phyloP scores from a whole-genome alignment of 1,140 invertebrate genomes.

The Drosophila tropicalis region DNA sequence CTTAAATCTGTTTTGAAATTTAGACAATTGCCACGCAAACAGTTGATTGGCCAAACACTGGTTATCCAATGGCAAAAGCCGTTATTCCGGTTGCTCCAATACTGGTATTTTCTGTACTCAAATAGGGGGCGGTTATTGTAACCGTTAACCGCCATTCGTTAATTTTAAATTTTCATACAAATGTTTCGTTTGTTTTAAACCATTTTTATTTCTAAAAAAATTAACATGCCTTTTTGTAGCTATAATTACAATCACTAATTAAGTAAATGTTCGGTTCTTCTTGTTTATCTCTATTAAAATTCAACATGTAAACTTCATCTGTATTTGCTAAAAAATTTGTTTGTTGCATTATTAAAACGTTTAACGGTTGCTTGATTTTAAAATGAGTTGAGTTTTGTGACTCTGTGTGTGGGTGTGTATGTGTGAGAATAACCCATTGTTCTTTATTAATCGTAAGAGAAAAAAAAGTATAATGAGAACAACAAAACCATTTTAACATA shows the following conservation, averaged over 20 bases:
- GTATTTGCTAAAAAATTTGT: slow-evolving; percentile 72
- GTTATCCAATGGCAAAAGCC: neutral
- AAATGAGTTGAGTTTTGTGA: slow-evolving; percentile 57
- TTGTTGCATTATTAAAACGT: slow-evolving; percentile 39
- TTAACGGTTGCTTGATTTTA: slow-evolving; percentile 65
- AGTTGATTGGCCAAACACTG: neutral
- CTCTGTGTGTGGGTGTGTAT: slow-evolving; percentile 7
- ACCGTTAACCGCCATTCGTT: neutral
- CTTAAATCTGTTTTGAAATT: neutral
- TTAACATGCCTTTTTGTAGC: slow-evolving; percentile 78
- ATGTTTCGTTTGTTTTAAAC: slow-evolving; percentile 62
- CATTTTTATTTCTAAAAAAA: slow-evolving; percentile 80
- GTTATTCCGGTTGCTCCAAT: neutral
- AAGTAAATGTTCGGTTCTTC: slow-evolving; percentile 73
- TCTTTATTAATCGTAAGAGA: slow-evolving; percentile 40
- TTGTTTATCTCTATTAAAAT: slow-evolving; percentile 65
- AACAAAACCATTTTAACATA: slow-evolving; percentile 76
- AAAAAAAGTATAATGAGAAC: slow-evolving; percentile 70
- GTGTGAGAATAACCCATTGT: slow-evolving; percentile 44
- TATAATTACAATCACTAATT: slow-evolving; percentile 79
- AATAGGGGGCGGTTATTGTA: neutral
- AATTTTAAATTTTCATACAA: neutral
- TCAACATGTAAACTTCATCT: slow-evolving; percentile 72
- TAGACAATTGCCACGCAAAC: neutral
- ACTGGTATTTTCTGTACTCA: neutral